Evolutionary conservation across 2,888 invertebrate species (phyloP), one percentile per base, ranked within the genome.

Genomic region (Torymus aiolomorphi): DNA sequence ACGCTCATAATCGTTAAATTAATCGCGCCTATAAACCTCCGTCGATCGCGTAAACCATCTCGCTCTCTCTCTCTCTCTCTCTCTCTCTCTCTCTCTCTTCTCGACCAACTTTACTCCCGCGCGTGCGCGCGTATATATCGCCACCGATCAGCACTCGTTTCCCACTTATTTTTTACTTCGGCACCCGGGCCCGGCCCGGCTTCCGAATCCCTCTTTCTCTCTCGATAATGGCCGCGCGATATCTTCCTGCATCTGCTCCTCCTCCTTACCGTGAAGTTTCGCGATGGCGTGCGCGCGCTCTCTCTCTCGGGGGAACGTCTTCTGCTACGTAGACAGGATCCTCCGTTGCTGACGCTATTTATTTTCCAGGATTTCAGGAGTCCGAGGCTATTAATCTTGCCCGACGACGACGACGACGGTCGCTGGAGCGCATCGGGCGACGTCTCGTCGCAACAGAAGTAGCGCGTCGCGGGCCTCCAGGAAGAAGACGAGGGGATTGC

Each of bases 311-410:
- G 52, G n/a, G 14, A 8, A 54, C 81, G 78, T 82, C 84, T 82
- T 83, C 42, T 83, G 84, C 69, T 82, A 81, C 72, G 76, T 76
- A 84, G 83, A 84, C 84, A 82, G 82, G 83, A 84, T 86, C 86
- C 86, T 82, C 65, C 11, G 11, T 52, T 62, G 78, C 76, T 76
- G 81, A 78, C 83, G 88, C 89, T 89, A 89, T 90, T 90, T 90
- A 89, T 90, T 90, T 90, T 89, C 89, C 88, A 87, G 89, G 89
- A 90, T 89, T 89, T 89, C 89, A 88, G 42, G 88, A 89, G 89
- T 89, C 88, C 89, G 88, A 88, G 86, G 87, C 88, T 88, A 90
- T 90, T 90, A 90, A 90, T 90, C 90, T 89, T 86, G 83, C 42
- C 42, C 42, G 42, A 42, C 42, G 42, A 42, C 42, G 42, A 86